Evolutionary conservation across 2,113 vertebrate species (phyloP), one percentile per base, ranked within the genome.

Genomic region (cattle (Bos taurus)): DNA sequence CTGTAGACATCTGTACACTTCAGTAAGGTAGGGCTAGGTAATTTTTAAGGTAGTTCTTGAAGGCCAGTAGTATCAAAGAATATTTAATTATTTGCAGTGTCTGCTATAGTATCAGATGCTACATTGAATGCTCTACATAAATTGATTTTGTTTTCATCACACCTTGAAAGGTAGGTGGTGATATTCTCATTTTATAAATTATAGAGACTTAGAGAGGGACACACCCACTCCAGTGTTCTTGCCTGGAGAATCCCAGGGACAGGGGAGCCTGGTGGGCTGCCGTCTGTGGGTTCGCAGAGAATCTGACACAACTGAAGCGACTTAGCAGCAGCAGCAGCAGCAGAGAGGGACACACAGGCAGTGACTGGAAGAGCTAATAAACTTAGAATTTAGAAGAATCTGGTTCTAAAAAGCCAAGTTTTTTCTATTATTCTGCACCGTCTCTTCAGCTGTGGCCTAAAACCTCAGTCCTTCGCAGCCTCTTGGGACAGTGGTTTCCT

Each of bases 161-260:
- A 96, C 59, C 23, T 94, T 95, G 78, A 50, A 56, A 93, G 50
- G 40, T 94, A 91, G 71, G 43, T 88, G 57, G 64, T 88, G 86
- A 81, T 95, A 84, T n/a, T 94, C n/a, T 95, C 54, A 82, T 82
- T 92, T 97, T 88, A 64, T 74, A 88, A 90, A 84, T 94, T 83
- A 52, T n/a, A 85, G 64, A 91, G 48, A 59, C 4, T 85, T 88
- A 60, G 62, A 83, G 46, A 85, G 17, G 77, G 62, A 48, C 26
- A 81, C 54, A 56, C 36, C 30, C 6, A 30, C 6, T 64, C 60
- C 60, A 33, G 60, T 64, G 60, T 33, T 64, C 60, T 64, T 64
- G 30, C 60, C 60, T 64, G 30, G 30, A 64, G 30, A 64, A 64
- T 33, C 14, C 14, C 60, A 16, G 30, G 60, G 30, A 64, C 7